Evolutionary conservation across 2,797 vertebrate species (phyloP).

Genomic region (Columba guinea): DNA sequence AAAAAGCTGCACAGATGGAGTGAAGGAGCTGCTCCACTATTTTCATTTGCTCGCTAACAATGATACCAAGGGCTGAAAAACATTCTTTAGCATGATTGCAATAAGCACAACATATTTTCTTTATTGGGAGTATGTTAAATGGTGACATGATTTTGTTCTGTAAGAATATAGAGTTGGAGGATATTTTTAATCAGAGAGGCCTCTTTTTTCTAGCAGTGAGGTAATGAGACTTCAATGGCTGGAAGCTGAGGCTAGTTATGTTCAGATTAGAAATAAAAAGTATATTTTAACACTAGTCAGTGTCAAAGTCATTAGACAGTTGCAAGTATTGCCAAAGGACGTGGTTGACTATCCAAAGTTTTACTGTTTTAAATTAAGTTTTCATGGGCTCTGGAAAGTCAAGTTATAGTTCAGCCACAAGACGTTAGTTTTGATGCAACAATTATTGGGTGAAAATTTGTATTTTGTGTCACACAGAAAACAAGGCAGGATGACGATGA

Average conservation of each 20-base stretch:
- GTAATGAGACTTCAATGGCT: background rate
- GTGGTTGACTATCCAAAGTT: background rate
- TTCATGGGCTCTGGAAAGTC: background rate
- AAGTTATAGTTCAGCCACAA: background rate
- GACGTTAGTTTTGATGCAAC: background rate
- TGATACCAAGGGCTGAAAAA: background rate
- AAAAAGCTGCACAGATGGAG: background rate
- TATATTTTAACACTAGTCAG: background rate
- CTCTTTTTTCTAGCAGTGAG: background rate
- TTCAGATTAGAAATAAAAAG: background rate
- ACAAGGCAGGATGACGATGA: background rate
- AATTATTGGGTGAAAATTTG: background rate
- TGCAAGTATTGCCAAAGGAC: background rate
- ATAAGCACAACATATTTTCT: background rate
- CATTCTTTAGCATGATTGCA: background rate
- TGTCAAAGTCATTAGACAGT: background rate
- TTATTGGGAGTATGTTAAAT: background rate
- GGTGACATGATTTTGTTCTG: background rate
- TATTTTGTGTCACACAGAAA: background rate
- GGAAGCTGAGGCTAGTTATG: background rate
- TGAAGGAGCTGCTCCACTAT: background rate
- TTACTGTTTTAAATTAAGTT: background rate
- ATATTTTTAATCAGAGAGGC: background rate
- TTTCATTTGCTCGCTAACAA: background rate
- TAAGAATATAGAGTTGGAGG: background rate